Percentiles rank a stretch among this genome's conserved stretches.
phyloP scores from a whole-genome alignment of 2,113 vertebrate species.

The Beaufortia kweichowensis region DNA sequence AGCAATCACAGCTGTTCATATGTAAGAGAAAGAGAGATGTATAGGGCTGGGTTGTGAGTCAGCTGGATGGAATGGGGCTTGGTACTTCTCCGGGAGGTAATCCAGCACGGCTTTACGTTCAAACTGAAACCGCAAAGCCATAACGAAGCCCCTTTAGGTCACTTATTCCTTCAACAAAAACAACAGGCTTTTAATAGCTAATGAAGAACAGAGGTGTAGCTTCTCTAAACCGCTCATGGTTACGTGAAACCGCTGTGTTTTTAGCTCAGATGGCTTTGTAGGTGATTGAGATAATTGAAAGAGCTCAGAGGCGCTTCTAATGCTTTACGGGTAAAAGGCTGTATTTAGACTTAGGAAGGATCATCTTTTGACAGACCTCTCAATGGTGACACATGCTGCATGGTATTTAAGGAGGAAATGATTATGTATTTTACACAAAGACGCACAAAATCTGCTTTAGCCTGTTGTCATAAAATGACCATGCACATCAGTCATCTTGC shows the following conservation, averaged over 20 bases:
- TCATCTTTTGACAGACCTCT: slow-evolving; percentile 33
- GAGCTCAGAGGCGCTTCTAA: slow-evolving; percentile 37
- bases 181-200: slow-evolving; percentile 49
- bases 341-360: slow-evolving; percentile 38
- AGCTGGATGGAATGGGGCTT: slow-evolving; percentile 45
- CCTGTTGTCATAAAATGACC: neutral
- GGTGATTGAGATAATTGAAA: slow-evolving; percentile 58
- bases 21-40: slow-evolving; percentile 30
- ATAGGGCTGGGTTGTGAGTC: slow-evolving; percentile 40
- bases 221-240: slow-evolving; percentile 46
- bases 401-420: slow-evolving; percentile 33
- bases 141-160: slow-evolving; percentile 32
- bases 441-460: neutral
- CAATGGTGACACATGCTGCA: slow-evolving; percentile 33
- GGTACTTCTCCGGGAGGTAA: slow-evolving; percentile 39
- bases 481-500: neutral
- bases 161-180: slow-evolving; percentile 47
- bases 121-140: slow-evolving; percentile 14
- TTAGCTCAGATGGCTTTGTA: slow-evolving; percentile 53
- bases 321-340: slow-evolving; percentile 33
- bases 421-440: slow-evolving; percentile 25
- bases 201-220: slow-evolving; percentile 46
- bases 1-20: slow-evolving; percentile 40
- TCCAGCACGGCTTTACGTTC: slow-evolving; percentile 16
- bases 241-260: slow-evolving; percentile 52